phyloP scores from a whole-genome alignment of 2,888 invertebrate genomes.

The Ramazzottius varieornatus region DNA sequence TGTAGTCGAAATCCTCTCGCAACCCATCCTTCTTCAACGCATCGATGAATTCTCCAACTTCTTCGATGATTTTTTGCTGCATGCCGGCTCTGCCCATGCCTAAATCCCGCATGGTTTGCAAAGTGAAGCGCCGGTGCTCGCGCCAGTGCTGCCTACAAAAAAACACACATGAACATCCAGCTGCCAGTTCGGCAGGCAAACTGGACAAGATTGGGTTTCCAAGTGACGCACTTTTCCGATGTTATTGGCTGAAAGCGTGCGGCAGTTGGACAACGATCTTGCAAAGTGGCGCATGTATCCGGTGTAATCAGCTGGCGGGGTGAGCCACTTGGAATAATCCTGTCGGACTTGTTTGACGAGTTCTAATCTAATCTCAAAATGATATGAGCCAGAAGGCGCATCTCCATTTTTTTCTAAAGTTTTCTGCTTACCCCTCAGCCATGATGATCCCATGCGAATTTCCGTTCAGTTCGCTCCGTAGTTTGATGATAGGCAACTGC shows the following conservation, averaged over 20 bases:
- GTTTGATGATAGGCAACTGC: background rate
- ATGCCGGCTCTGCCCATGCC: background rate
- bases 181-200: background rate
- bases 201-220: background rate
- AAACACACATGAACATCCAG: background rate
- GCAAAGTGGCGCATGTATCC: too few relatives aligned
- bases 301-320: too few relatives aligned
- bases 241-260: too few relatives aligned
- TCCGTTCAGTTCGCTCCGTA: background rate
- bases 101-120: background rate
- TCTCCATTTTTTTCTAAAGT: too few relatives aligned
- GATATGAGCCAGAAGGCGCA: too few relatives aligned
- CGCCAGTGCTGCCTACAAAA: too few relatives aligned
- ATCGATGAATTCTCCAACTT: background rate
- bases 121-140: background rate
- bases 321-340: too few relatives aligned
- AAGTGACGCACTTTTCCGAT: too few relatives aligned
- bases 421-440: too few relatives aligned
- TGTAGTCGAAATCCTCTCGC: background rate
- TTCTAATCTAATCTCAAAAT: too few relatives aligned
- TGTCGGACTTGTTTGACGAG: too few relatives aligned
- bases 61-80: background rate
- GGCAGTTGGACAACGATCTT: background rate
- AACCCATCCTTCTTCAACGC: background rate
- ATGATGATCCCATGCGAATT: background rate